phyloP scores from a whole-genome alignment of 2,888 invertebrate genomes.

The Strigamia transsilvanica region DNA sequence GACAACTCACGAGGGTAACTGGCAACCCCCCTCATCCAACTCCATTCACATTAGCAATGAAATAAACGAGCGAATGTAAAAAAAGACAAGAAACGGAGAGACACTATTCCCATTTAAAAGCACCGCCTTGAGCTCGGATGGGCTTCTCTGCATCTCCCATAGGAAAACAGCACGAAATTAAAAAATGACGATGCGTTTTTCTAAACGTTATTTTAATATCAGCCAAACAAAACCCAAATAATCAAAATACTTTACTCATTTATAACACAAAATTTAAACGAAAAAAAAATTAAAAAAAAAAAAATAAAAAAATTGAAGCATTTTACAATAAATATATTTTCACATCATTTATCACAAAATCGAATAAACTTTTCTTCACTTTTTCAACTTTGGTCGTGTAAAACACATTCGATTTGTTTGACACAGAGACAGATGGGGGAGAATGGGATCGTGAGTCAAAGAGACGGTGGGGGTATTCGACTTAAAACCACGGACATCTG shows the following conservation, averaged over 20 bases:
- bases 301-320: too few species aligned
- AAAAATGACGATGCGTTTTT: background rate
- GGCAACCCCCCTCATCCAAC: background rate
- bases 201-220: constrained; percentile 4
- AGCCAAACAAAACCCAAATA: background rate
- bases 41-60: too few species aligned
- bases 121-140: background rate
- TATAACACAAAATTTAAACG: background rate
- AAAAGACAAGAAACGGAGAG: background rate
- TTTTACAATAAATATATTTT: too few species aligned
- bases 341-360: too few species aligned
- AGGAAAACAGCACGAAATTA: background rate
- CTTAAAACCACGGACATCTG: constrained; percentile 38
- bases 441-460: constrained; percentile 19
- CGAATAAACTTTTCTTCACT: too few species aligned
- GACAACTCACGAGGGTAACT: constrained; percentile 3
- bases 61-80: background rate
- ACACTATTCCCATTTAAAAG: background rate
- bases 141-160: background rate
- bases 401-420: background rate
- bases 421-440: background rate
- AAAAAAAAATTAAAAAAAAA: too few species aligned
- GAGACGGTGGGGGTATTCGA: constrained; percentile 30
- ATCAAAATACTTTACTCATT: background rate
- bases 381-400: background rate